Evolutionary conservation across 2,797 vertebrate genomes (phyloP).

Genomic region (Ptychadena robeensis): DNA sequence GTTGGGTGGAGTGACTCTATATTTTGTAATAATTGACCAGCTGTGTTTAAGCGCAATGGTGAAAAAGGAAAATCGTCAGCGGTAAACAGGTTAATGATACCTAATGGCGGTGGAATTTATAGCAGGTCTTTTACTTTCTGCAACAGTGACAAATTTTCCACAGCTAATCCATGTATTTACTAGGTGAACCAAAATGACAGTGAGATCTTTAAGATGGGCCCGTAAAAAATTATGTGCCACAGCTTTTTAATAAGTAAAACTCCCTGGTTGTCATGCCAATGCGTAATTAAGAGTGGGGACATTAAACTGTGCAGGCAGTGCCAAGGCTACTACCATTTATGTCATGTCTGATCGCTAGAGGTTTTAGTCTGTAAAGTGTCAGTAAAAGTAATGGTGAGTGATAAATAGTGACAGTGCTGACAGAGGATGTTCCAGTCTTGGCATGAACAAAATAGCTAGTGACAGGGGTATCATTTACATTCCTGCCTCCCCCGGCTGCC

Average conservation of each 20-base stretch:
- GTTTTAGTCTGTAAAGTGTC: conserved; percentile 45
- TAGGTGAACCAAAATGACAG: conserved; percentile 28
- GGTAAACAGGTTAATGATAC: conserved; percentile 12
- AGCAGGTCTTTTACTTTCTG: background rate
- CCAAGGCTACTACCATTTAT: conserved; percentile 45
- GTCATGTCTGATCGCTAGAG: conserved; percentile 45
- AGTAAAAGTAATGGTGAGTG: conserved; percentile 46
- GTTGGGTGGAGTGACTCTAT: background rate
- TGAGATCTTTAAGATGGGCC: conserved; percentile 16
- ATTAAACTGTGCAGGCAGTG: conserved; percentile 30
- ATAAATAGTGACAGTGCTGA: conserved; percentile 45
- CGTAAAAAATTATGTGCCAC: conserved; percentile 44
- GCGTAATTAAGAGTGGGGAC: conserved; percentile 30
- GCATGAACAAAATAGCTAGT: conserved; percentile 24
- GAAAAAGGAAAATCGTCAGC: background rate
- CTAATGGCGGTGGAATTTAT: conserved; percentile 8
- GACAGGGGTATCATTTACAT: conserved; percentile 39
- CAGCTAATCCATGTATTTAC: conserved; percentile 34
- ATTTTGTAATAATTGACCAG: background rate
- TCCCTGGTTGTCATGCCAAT: conserved; percentile 43
- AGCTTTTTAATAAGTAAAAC: conserved; percentile 41
- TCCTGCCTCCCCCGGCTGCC: conserved; percentile 14
- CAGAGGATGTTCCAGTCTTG: conserved; percentile 49
- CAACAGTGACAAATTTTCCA: conserved; percentile 32
- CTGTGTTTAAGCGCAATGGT: background rate